phyloP scores from a whole-genome alignment of 2,797 vertebrate species.

The Aldrovandia affinis region DNA sequence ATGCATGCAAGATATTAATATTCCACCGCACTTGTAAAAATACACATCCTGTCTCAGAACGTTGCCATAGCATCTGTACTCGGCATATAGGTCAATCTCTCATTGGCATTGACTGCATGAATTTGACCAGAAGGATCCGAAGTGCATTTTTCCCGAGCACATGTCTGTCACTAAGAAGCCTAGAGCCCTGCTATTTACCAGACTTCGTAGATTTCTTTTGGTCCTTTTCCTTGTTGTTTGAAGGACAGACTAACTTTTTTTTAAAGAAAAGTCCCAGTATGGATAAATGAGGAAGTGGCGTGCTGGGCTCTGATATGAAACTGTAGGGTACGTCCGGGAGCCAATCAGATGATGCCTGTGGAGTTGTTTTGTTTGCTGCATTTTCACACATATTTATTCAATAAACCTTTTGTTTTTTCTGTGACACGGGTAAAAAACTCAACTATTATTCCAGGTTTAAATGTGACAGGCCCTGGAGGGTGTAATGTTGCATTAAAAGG shows the following conservation, averaged over 20 bases:
- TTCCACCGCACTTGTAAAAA: constrained; percentile 66
- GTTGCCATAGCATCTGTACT: constrained; percentile 65
- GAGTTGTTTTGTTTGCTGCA: constrained; percentile 64
- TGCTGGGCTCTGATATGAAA: constrained; percentile 59
- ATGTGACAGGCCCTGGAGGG: constrained; percentile 68
- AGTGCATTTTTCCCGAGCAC: constrained; percentile 61
- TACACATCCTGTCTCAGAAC: constrained; percentile 66
- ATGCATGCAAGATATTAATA: constrained; percentile 64
- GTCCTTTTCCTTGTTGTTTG: constrained; percentile 58
- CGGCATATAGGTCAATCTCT: constrained; percentile 60
- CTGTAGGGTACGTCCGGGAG: constrained; percentile 56
- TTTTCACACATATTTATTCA: constrained; percentile 79
- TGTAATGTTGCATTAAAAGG: constrained; percentile 46
- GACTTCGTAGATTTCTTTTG: constrained; percentile 61
- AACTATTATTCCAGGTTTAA: constrained; percentile 64
- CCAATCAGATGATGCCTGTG: constrained; percentile 64
- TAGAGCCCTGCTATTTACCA: constrained; percentile 56
- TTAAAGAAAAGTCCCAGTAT: constrained; percentile 51
- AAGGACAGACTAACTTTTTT: constrained; percentile 54
- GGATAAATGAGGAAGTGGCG: constrained; percentile 71
- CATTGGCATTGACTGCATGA: constrained; percentile 41
- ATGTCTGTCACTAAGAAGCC: constrained; percentile 59
- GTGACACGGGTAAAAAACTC: constrained; percentile 59
- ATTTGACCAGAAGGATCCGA: constrained; percentile 46
- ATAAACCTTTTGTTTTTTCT: constrained; percentile 69